Evolutionary conservation across 2,888 invertebrate genomes (phyloP).

Genomic region (Dasypolia templi): DNA sequence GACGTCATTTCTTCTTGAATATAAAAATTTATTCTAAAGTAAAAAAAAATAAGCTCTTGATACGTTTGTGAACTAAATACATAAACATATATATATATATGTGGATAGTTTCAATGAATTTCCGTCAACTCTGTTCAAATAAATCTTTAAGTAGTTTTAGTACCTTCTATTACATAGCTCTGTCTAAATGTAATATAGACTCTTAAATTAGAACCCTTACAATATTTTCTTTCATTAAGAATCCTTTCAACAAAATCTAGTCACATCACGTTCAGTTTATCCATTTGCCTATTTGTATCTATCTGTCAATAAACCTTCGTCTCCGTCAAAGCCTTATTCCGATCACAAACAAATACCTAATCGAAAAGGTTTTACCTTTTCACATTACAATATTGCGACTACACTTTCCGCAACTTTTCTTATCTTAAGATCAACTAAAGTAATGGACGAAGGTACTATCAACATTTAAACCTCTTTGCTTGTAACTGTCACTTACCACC

Average conservation of each 20-base stretch:
- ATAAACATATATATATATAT: neutral
- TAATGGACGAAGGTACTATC: neutral
- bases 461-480: slow-evolving; percentile 9
- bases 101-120: neutral
- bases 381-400: neutral
- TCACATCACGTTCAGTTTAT: slow-evolving; percentile 45
- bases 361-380: slow-evolving; percentile 19
- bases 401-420: neutral
- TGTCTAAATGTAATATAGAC: neutral
- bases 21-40: neutral
- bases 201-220: neutral
- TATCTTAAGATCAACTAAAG: neutral
- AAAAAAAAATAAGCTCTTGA: neutral
- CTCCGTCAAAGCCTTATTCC: slow-evolving; percentile 44
- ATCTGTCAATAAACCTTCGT: slow-evolving; percentile 47
- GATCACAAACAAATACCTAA: slow-evolving; percentile 35
- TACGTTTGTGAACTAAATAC: neutral
- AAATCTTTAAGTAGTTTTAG: neutral
- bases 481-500: no score
- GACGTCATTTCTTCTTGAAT: no score
- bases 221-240: neutral
- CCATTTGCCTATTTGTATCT: slow-evolving; percentile 31
- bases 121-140: neutral
- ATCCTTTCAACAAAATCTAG: slow-evolving; percentile 14
- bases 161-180: neutral